Evolutionary conservation across 2,888 invertebrate species (phyloP), one percentile per base, ranked within the genome.

Genomic region (Elysia crispata): DNA sequence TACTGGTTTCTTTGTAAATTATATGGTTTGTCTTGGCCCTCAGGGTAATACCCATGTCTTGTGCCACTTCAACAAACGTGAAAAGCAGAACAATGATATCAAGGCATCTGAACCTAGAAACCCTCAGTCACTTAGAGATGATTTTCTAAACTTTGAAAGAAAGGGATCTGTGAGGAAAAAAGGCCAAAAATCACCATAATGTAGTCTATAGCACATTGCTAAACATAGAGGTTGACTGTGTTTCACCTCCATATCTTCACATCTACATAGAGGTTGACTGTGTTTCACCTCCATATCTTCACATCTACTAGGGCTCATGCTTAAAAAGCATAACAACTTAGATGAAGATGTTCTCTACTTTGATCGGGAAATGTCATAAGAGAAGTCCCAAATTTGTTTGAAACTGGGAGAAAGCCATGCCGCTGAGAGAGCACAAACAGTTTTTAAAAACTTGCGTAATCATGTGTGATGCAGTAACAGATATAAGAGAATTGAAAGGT

Each of bases 221-320:
- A n/a, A n/a, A n/a, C n/a, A n/a, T n/a, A 15, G 60, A 62, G 20
- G 23, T 75, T 6, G n/a, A 62, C 15, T 30, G 28, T 49, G 74
- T 74, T 3, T 30, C 74, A 5, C 74, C 74, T 31, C 75, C 62
- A 1, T 75, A 54, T 62, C 64, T 75, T 1, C 75, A 75, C 33
- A 75, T 75, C 31, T 33, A n/a, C n/a, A n/a, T n/a, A n/a, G n/a
- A n/a, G n/a, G n/a, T n/a, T n/a, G n/a, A n/a, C n/a, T n/a, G n/a
- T n/a, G n/a, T n/a, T n/a, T n/a, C n/a, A n/a, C n/a, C n/a, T n/a
- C n/a, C n/a, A n/a, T n/a, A n/a, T n/a, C n/a, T n/a, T n/a, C n/a
- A n/a, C n/a, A n/a, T n/a, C n/a, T 75, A 1, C 62, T 75, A 13
- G 75, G 75, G 0, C 31, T 75, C n/a, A 62, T 75, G 8, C n/a